Evolutionary conservation across 2,113 vertebrate species (phyloP).

Genomic region (Labrus mixtus): DNA sequence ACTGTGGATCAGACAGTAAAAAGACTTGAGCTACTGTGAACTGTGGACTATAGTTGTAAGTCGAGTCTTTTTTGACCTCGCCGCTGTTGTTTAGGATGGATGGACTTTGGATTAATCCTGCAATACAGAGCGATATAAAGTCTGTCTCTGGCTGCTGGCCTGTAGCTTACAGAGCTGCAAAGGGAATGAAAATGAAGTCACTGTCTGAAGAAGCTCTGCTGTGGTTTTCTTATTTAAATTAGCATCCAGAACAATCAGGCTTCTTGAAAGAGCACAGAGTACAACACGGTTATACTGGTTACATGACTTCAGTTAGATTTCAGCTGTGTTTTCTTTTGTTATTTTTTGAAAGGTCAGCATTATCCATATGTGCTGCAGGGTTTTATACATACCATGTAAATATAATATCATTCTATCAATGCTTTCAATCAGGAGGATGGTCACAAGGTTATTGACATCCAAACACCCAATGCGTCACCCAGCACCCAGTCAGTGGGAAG

Average conservation of each 20-base stretch:
- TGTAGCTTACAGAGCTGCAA: conserved; percentile 32
- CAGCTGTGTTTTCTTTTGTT: background rate
- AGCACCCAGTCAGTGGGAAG: conserved; percentile 91
- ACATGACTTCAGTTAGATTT: background rate
- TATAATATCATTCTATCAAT: background rate
- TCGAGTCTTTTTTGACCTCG: conserved; percentile 27
- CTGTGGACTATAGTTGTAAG: conserved; percentile 4
- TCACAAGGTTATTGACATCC: conserved; percentile 89
- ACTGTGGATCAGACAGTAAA: background rate
- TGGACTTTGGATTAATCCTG: conserved; percentile 53
- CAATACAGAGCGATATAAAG: conserved; percentile 42
- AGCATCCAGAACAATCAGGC: background rate
- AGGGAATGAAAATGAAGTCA: conserved; percentile 57
- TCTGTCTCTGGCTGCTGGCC: conserved; percentile 47
- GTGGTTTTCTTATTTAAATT: conserved; percentile 23
- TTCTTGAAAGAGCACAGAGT: background rate
- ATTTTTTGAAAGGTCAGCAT: background rate
- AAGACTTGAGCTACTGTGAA: background rate
- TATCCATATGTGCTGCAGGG: background rate
- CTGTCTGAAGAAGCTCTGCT: conserved; percentile 30
- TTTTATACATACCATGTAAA: background rate
- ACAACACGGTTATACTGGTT: background rate
- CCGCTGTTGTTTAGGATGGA: conserved; percentile 44
- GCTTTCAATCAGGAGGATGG: conserved; percentile 85
- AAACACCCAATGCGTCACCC: conserved; percentile 90